phyloP scores from a whole-genome alignment of 2,888 invertebrate species.

The Megalurothrips usitatus region DNA sequence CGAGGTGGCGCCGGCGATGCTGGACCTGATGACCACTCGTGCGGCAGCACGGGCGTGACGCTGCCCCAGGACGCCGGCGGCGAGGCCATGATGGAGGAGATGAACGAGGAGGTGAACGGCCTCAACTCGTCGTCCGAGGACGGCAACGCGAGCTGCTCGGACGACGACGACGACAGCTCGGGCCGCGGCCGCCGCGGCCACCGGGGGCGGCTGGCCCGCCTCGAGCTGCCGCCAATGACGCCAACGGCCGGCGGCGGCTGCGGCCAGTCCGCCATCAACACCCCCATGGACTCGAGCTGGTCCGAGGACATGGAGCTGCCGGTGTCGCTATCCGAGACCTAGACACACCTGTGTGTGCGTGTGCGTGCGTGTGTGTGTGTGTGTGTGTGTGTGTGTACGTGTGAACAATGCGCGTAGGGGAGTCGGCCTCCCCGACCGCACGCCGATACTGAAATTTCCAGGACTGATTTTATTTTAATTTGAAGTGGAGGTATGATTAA shows the following conservation, averaged over 20 bases:
- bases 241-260: conserved; percentile 32
- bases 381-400: too few relatives aligned
- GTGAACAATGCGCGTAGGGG: too few relatives aligned
- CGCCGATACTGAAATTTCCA: too few relatives aligned
- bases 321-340: conserved; percentile 16
- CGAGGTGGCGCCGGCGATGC: neutral
- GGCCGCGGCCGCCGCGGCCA: conserved; percentile 31
- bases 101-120: conserved; percentile 39
- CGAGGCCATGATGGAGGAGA: conserved; percentile 43
- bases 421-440: too few relatives aligned
- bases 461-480: too few relatives aligned
- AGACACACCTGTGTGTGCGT: too few relatives aligned
- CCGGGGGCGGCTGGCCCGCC: conserved; percentile 17
- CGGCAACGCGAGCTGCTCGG: conserved; percentile 33
- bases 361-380: too few relatives aligned
- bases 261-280: conserved; percentile 34
- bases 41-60: conserved; percentile 14
- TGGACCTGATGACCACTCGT: conserved; percentile 11
- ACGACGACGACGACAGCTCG: conserved; percentile 33
- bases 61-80: conserved; percentile 41
- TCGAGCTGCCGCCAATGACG: conserved; percentile 31
- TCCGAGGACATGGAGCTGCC: conserved; percentile 33
- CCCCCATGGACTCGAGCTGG: conserved; percentile 39
- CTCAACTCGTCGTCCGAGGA: conserved; percentile 32
- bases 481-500: too few relatives aligned